Percentiles rank a stretch among this genome's conserved stretches.
Conservation (phyloP, 1,140 invertebrate species). For the Pogonus chalceus region DNA sequence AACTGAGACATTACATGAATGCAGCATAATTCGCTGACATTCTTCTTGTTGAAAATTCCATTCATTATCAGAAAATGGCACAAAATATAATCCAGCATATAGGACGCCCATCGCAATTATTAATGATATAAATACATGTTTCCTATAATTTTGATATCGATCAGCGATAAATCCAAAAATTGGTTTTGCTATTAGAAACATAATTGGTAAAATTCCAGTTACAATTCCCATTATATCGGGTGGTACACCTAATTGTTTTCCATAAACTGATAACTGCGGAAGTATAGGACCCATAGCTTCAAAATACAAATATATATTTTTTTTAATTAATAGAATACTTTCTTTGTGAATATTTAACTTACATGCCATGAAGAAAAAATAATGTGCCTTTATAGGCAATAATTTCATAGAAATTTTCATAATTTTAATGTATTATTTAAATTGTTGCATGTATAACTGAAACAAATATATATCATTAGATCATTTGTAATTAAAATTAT, state of each 20-base stretch:
- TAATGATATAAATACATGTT: constrained; percentile 56
- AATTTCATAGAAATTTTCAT: constrained; percentile 52
- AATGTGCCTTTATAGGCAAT: constrained; percentile 69
- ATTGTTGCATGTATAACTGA: not conserved
- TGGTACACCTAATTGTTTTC: constrained; percentile 63
- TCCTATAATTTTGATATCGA: constrained; percentile 48
- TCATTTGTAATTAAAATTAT: too few relatives aligned
- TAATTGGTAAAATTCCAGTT: constrained; percentile 54
- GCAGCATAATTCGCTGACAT: constrained; percentile 24
- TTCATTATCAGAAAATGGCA: constrained; percentile 40
- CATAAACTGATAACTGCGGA: constrained; percentile 62
- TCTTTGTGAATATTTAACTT: constrained; percentile 30
- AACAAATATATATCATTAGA: constrained; percentile 10
- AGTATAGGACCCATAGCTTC: constrained; percentile 66
- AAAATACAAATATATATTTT: constrained; percentile 24
- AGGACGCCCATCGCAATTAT: constrained; percentile 50
- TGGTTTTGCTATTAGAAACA: constrained; percentile 63
- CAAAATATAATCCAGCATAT: constrained; percentile 52
- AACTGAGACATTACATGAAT: constrained; percentile 32
- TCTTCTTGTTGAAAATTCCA: constrained; percentile 23
- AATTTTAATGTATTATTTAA: constrained; percentile 1
- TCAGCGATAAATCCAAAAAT: constrained; percentile 60
- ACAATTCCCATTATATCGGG: constrained; percentile 60
- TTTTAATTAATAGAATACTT: constrained; percentile 9
- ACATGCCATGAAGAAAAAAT: constrained; percentile 74